These are phyloP conservation scores for Tethea ocularis DNA, from an alignment of 2,888 invertebrate species.

Conservation along the genomic window DNA sequence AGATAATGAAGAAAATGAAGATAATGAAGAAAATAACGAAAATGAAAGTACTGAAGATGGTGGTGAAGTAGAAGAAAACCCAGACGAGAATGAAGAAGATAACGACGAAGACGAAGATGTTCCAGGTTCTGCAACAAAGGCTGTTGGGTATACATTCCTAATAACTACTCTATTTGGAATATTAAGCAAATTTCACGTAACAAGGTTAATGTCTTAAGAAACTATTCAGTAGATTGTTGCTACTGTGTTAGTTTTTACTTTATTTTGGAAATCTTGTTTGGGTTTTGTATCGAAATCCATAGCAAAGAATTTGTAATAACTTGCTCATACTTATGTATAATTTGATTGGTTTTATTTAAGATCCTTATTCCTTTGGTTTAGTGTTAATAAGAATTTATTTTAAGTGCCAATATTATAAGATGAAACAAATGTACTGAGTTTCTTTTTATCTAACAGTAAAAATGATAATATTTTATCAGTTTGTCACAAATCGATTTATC, in stretches of 20 bases:
- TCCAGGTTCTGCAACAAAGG: constrained; percentile 55
- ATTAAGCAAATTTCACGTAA: constrained; percentile 52
- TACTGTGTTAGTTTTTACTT: constrained; percentile 17
- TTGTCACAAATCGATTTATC: constrained; percentile 12
- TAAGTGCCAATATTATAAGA: not conserved
- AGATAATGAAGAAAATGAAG: constrained; percentile 19
- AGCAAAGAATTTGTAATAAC: constrained; percentile 18
- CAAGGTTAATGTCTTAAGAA: constrained; percentile 48
- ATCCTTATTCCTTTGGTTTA: not conserved
- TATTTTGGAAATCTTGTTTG: constrained; percentile 19
- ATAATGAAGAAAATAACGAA: constrained; percentile 4
- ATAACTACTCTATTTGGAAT: constrained; percentile 55
- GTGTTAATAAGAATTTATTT: not conserved
- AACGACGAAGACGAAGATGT: constrained; percentile 26
- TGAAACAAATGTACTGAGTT: not conserved
- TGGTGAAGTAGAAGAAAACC: constrained; percentile 20
- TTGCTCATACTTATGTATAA: not conserved
- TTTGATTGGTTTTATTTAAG: not conserved
- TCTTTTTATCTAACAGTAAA: not conserved
- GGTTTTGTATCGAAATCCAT: constrained; percentile 32
- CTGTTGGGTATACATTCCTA: constrained; percentile 60
- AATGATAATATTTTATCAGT: constrained; percentile 4
- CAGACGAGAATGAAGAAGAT: constrained; percentile 11
- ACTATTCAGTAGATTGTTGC: constrained; percentile 38
- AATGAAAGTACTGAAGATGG: constrained; percentile 23